phyloP scores from a whole-genome alignment of 23 tunicate genomes.

The Styela clava region DNA sequence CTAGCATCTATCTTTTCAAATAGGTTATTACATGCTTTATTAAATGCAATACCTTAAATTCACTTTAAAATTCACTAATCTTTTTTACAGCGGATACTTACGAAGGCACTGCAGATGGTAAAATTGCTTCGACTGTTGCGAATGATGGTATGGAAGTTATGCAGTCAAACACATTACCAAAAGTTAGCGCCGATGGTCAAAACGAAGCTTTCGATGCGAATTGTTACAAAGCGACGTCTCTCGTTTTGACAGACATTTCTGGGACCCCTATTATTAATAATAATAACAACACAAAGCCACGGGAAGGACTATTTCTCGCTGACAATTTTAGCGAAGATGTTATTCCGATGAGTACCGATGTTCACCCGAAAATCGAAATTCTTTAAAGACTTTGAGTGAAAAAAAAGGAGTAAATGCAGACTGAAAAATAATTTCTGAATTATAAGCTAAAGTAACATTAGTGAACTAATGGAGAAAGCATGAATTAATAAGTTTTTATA shows the following conservation, averaged over 20 bases:
- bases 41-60: too few species aligned
- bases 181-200: neutral
- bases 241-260: conserved; percentile 19
- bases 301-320: conserved; percentile 9
- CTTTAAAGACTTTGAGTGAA: neutral
- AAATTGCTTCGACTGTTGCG: conserved; percentile 16
- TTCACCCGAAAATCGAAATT: conserved; percentile 19
- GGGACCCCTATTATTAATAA: neutral
- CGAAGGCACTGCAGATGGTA: neutral
- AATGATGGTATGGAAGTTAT: conserved; percentile 15
- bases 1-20: too few species aligned
- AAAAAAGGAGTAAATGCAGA: too few species aligned
- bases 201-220: neutral
- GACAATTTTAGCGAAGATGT: conserved; percentile 25
- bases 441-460: too few species aligned
- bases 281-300: conserved; percentile 14
- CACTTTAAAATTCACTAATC: too few species aligned
- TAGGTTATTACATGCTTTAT: too few species aligned
- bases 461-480: too few species aligned
- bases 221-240: conserved; percentile 7
- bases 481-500: too few species aligned
- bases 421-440: too few species aligned
- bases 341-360: conserved; percentile 12
- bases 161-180: conserved; percentile 13
- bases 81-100: neutral